phyloP scores from a whole-genome alignment of 2,888 invertebrate species.

The Platycheirus albimanus region DNA sequence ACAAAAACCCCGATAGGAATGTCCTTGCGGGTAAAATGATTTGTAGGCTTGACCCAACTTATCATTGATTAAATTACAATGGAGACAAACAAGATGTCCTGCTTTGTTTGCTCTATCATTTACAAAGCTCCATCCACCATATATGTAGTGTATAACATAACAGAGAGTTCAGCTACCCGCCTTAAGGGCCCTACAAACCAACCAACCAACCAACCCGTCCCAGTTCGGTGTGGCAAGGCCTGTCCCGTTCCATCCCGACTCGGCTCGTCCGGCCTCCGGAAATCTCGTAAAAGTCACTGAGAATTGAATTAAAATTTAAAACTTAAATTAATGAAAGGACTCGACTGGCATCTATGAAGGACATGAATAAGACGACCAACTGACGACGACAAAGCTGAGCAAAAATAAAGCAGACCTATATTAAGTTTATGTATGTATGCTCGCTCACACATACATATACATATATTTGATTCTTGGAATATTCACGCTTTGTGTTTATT shows the following conservation, averaged over 20 bases:
- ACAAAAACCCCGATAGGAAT: slow-evolving; percentile 40
- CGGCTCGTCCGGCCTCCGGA: slow-evolving; percentile 30
- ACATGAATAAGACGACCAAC: slow-evolving; percentile 45
- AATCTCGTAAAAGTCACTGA: slow-evolving; percentile 68
- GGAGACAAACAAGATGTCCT: slow-evolving; percentile 72
- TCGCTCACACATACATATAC: not conserved
- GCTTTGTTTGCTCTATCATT: slow-evolving; percentile 70
- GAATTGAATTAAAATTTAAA: slow-evolving; percentile 74
- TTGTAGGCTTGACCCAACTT: slow-evolving; percentile 74
- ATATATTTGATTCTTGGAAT: slow-evolving; percentile 25
- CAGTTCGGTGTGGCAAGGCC: no score
- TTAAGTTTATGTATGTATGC: slow-evolving; percentile 8
- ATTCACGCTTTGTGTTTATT: slow-evolving; percentile 68
- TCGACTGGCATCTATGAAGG: slow-evolving; percentile 34
- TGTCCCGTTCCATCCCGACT: not conserved
- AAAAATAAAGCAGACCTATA: slow-evolving; percentile 15
- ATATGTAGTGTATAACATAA: not conserved
- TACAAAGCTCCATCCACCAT: slow-evolving; percentile 40
- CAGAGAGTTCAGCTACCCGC: slow-evolving; percentile 47
- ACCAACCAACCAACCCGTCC: not conserved
- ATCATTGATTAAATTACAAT: slow-evolving; percentile 74
- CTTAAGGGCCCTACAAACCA: slow-evolving; percentile 34
- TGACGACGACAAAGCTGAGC: slow-evolving; percentile 31
- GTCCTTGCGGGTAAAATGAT: slow-evolving; percentile 72
- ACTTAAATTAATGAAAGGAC: slow-evolving; percentile 71